A percentile compares a stretch with the other conserved stretches of the same genome.
These are phyloP conservation scores for Saccostrea cuccullata DNA, from an alignment of 1,140 invertebrate genomes.

Conservation along the genomic window DNA sequence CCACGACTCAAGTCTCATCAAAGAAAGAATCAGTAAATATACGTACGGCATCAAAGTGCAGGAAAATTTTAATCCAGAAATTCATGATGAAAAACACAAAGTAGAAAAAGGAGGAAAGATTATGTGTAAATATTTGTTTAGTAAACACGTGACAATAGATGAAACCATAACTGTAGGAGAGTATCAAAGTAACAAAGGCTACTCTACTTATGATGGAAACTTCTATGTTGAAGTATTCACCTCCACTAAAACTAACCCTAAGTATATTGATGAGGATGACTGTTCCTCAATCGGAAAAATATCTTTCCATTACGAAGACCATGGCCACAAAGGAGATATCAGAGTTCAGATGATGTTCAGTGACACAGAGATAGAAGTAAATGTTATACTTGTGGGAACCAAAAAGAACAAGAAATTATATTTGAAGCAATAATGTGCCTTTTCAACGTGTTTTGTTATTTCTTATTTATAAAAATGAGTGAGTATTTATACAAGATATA, in stretches of 20 bases:
- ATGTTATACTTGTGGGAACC: background rate
- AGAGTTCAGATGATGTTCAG: background rate
- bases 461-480: too few species aligned
- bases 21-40: conserved; percentile 26
- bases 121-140: background rate
- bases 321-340: background rate
- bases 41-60: conserved; percentile 39
- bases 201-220: background rate
- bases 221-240: background rate
- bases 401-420: too few species aligned
- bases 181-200: background rate
- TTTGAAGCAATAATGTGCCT: too few species aligned
- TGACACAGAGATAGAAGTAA: conserved; percentile 3
- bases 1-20: conserved; percentile 42
- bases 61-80: background rate
- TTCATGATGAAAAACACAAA: conserved; percentile 5
- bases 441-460: too few species aligned
- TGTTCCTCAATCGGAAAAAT: background rate
- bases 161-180: background rate
- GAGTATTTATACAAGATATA: too few species aligned
- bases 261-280: background rate
- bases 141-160: background rate
- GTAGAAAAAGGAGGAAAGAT: background rate
- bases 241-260: background rate
- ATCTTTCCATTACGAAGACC: background rate